Evolutionary conservation across 2,888 invertebrate species (phyloP), one percentile per base, ranked within the genome.

Genomic region (Scelioninae gen. 1): DNA sequence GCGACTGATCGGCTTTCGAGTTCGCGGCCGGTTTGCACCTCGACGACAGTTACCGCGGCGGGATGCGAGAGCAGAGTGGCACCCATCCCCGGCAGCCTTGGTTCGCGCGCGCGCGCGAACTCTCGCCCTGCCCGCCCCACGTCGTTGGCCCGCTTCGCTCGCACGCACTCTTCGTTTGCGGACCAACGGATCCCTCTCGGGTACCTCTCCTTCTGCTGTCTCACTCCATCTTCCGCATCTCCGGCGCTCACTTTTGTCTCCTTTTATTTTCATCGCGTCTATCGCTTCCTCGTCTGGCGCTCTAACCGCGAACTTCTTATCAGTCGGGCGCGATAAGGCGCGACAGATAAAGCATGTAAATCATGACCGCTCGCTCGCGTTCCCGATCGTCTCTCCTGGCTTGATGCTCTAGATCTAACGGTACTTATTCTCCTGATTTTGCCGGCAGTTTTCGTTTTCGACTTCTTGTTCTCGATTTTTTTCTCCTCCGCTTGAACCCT

Each of bases 11-110:
- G 89, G 88, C 90, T 91, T 89, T 90, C 89, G 88, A 90, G 89
- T 89, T 90, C 88, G 89, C 90, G 89, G 89, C 89, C 89, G 90
- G 88, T 90, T 91, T 90, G 89, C 90, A 91, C 90, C 91, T 91
- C 90, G 86, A 83, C 87, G 89, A 87, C 88, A 88, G 89, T 90
- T 89, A 88, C 89, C 89, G 88, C 86, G 86, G 84, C 81, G 43
- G 11, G 65, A 81, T 84, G 83, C 85, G 65, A 68, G 68, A 53
- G 49, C 69, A 60, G 74, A 69, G 82, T 60, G 68, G 75, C 77
- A 79, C 69, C 62, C 83, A 49, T 38, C 87, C 40, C 72, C 63
- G 65, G n/a, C n/a, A n/a, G n/a, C n/a, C n/a, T n/a, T n/a, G n/a
- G n/a, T n/a, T n/a, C n/a, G n/a, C n/a, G n/a, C 79, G 76, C 79